Conservation (phyloP, 2,797 vertebrate genomes). For the Semotilus atromaculatus region DNA sequence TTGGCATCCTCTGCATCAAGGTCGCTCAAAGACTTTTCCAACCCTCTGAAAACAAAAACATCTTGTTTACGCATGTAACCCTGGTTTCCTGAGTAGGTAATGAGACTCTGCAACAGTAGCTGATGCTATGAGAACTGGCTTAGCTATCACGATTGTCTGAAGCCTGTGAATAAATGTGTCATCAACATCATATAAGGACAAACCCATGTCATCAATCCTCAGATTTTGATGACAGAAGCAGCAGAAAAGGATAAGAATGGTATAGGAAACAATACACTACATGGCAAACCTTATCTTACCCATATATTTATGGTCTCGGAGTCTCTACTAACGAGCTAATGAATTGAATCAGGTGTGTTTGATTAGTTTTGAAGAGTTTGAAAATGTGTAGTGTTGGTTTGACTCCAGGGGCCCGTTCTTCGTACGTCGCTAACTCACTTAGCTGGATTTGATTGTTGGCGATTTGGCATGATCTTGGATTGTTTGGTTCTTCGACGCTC, state of each 20-base stretch:
- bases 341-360: too few species aligned
- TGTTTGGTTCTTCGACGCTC: too few species aligned
- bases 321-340: too few species aligned
- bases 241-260: neutral
- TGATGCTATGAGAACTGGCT: neutral
- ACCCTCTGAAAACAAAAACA: slow-evolving; percentile 60
- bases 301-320: too few species aligned
- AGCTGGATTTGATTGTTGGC: too few species aligned
- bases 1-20: slow-evolving; percentile 70
- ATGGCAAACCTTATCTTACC: too few species aligned
- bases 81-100: neutral
- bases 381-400: too few species aligned
- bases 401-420: too few species aligned
- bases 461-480: too few species aligned
- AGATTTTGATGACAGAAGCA: neutral
- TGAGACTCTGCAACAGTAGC: neutral
- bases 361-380: too few species aligned
- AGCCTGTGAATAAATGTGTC: neutral
- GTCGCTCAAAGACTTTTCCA: slow-evolving; percentile 74
- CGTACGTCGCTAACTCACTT: too few species aligned
- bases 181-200: neutral
- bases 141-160: neutral
- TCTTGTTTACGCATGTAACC: neutral
- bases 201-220: neutral
- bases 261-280: too few species aligned